Evolutionary conservation across 2,888 invertebrate species (phyloP).

Genomic region (Gortyna flavago): DNA sequence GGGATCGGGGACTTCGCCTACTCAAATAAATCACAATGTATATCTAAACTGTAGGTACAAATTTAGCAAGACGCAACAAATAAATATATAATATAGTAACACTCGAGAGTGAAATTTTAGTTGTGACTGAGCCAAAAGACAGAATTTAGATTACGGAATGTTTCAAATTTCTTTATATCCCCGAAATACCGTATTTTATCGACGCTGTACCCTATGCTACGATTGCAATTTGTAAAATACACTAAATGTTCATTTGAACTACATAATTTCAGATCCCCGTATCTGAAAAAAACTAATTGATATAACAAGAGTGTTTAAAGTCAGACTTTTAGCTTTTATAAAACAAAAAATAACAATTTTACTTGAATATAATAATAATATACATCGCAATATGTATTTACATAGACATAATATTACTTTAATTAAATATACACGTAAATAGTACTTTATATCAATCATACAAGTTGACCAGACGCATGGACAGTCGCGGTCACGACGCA

Average conservation of each 20-base stretch:
- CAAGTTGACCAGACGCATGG: slow-evolving; percentile 71
- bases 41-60: slow-evolving; percentile 50
- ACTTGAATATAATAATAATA: slow-evolving; percentile 88
- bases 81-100: slow-evolving; percentile 66
- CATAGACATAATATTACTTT: slow-evolving; percentile 88
- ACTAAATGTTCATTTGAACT: slow-evolving; percentile 82
- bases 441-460: slow-evolving; percentile 85
- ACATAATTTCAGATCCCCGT: slow-evolving; percentile 83
- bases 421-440: slow-evolving; percentile 87
- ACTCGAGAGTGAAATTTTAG: slow-evolving; percentile 63
- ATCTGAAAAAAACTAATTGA: slow-evolving; percentile 85
- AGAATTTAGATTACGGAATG: slow-evolving; percentile 86
- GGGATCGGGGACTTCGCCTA: slow-evolving; percentile 74
- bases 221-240: slow-evolving; percentile 80
- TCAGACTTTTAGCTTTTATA: slow-evolving; percentile 89
- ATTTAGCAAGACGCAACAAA: slow-evolving; percentile 64
- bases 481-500: slow-evolving; percentile 63
- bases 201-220: slow-evolving; percentile 79
- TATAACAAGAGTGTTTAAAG: slow-evolving; percentile 87
- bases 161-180: slow-evolving; percentile 81
- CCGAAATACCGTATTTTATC: slow-evolving; percentile 79
- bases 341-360: slow-evolving; percentile 88
- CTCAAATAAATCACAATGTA: slow-evolving; percentile 59
- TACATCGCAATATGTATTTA: slow-evolving; percentile 89
- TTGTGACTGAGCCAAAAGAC: slow-evolving; percentile 76